Conservation (phyloP, 2,113 vertebrate genomes). For the Sapayoa aenigma region DNA sequence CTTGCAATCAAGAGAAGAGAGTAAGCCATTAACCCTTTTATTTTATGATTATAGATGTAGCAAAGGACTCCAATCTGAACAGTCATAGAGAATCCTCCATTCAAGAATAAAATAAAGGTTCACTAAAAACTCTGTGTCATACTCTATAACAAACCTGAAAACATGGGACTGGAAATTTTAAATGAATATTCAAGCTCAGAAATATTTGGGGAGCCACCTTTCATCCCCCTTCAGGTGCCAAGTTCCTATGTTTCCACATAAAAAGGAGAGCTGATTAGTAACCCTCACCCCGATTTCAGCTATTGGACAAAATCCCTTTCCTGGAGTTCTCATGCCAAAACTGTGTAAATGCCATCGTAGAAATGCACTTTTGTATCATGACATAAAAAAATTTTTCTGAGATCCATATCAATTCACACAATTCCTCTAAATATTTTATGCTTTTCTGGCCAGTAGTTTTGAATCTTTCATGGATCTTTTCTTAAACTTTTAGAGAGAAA, state of each 20-base stretch:
- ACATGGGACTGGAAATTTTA: background rate
- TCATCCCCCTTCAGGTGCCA: background rate
- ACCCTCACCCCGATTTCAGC: background rate
- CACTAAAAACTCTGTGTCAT: background rate
- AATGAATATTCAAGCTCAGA: background rate
- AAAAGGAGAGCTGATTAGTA: background rate
- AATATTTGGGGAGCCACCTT: background rate
- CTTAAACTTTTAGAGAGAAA: background rate
- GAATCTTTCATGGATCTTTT: background rate
- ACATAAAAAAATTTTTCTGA: background rate
- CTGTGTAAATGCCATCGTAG: background rate
- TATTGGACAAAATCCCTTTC: background rate
- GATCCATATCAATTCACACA: background rate
- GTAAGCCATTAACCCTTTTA: background rate
- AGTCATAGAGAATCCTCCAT: background rate
- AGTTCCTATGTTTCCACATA: background rate
- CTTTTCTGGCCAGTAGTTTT: background rate
- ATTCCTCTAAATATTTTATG: background rate
- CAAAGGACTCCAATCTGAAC: background rate
- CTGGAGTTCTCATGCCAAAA: background rate
- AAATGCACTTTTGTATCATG: background rate
- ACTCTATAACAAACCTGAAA: background rate
- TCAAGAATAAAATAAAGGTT: background rate
- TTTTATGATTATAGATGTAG: background rate
- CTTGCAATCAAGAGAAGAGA: background rate